phyloP scores from a whole-genome alignment of 2,888 invertebrate genomes.

The Eurytoma adleriae region DNA sequence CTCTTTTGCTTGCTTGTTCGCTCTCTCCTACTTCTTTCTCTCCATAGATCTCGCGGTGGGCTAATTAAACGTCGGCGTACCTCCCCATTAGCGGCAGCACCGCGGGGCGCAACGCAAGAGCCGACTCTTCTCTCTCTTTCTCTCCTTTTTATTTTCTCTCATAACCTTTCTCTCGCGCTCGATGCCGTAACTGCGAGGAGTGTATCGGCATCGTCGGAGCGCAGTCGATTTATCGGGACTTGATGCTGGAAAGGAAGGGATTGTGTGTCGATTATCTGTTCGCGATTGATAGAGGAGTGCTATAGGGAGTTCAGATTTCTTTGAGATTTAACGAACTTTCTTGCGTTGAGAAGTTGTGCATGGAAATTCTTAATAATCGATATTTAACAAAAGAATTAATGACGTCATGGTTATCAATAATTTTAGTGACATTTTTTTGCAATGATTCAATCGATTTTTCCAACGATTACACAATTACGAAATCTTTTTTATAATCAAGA shows the following conservation, averaged over 20 bases:
- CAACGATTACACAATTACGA: too few relatives aligned
- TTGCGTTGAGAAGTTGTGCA: too few relatives aligned
- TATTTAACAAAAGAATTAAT: too few relatives aligned
- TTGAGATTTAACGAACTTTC: too few relatives aligned
- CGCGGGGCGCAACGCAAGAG: slow-evolving; percentile 58
- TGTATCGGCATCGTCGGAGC: neutral
- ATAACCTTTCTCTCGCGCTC: slow-evolving; percentile 37
- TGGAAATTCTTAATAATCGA: too few relatives aligned
- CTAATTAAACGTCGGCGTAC: slow-evolving; percentile 68
- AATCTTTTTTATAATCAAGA: too few relatives aligned
- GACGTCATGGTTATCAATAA: too few relatives aligned
- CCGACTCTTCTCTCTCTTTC: slow-evolving; percentile 20
- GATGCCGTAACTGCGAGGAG: slow-evolving; percentile 13
- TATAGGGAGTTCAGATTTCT: neutral
- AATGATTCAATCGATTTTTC: too few relatives aligned
- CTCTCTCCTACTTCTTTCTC: slow-evolving; percentile 11
- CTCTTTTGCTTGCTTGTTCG: slow-evolving; percentile 37
- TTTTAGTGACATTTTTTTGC: too few relatives aligned
- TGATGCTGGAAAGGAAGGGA: slow-evolving; percentile 8
- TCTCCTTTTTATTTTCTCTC: slow-evolving; percentile 38
- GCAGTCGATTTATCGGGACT: slow-evolving; percentile 36
- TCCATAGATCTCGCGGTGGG: slow-evolving; percentile 66
- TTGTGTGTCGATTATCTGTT: slow-evolving; percentile 1
- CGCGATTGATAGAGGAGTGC: neutral
- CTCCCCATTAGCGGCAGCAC: slow-evolving; percentile 66